Evolutionary conservation across 1,140 invertebrate species (phyloP).

Genomic region (Trachelipus rathkii): DNA sequence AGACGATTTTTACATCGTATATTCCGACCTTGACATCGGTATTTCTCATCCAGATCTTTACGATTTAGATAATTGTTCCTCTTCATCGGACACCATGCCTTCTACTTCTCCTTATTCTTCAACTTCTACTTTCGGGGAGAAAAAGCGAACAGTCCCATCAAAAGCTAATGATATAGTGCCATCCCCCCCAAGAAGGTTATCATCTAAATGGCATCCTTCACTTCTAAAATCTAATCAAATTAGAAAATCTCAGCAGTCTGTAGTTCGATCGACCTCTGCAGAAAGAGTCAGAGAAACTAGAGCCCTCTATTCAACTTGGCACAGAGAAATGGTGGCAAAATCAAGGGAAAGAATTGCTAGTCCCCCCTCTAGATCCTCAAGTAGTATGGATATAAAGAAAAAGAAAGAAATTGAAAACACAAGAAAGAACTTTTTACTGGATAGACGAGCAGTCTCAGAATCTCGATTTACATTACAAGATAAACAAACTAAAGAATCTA

Average conservation of each 20-base stretch:
- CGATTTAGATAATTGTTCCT: conserved; percentile 25
- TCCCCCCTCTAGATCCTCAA: neutral
- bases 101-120: conserved; percentile 28
- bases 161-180: conserved; percentile 29
- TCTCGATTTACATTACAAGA: conserved; percentile 44
- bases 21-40: conserved; percentile 44
- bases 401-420: neutral
- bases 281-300: conserved; percentile 43
- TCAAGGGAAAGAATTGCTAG: conserved; percentile 38
- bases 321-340: conserved; percentile 41
- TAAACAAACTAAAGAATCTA: conserved; percentile 1
- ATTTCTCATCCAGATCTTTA: conserved; percentile 39
- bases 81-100: conserved; percentile 21
- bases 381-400: neutral
- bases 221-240: conserved; percentile 33
- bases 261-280: conserved; percentile 38
- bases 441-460: conserved; percentile 41
- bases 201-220: conserved; percentile 44
- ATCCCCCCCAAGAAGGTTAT: conserved; percentile 39
- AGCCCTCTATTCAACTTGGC: conserved; percentile 43
- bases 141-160: conserved; percentile 30
- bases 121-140: conserved; percentile 33
- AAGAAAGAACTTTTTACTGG: conserved; percentile 37
- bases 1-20: conserved; percentile 45
- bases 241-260: conserved; percentile 35